Evolutionary conservation across 1,140 invertebrate genomes (phyloP), one percentile per base, ranked within the genome.

Genomic region (Campoletis sonorensis): DNA sequence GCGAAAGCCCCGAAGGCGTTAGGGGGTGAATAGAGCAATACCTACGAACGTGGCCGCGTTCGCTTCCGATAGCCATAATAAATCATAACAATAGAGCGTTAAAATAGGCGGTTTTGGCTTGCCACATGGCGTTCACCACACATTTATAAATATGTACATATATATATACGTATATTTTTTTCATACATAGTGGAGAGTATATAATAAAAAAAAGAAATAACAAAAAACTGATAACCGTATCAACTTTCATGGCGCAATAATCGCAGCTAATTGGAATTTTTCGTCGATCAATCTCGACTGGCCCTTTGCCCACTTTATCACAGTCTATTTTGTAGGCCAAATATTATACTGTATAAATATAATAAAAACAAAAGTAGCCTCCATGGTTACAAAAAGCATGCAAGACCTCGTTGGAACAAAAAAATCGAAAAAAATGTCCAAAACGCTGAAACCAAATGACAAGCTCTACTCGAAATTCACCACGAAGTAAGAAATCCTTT

Each of bases 51-150:
- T 84, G 81, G 82, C 72, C 83, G 81, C 82, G 82, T 82, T 82
- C 81, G 76, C 82, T 84, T 83, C 82, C 84, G 83, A 86, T 86
- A 86, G 83, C 82, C 85, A 83, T 84, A 84, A 86, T 86, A 86
- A 89, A 88, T 89, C 85, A 87, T 87, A 87, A 87, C 86, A 88
- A 89, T 89, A 76, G 83, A 85, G 85, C 79, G 87, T 87, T 87
- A 86, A 89, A 89, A 88, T 88, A 85, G 86, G 85, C 84, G 84
- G 86, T 45, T 88, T 88, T 86, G 83, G 79, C 80, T 87, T 82
- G 81, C 88, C 88, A 88, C 88, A 89, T 89, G 87, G 82, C 81
- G 80, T 40, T 80, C 83, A 80, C 78, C 79, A 75, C 71, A 72
- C 58, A 75, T 75, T 81, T 54, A 82, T 72, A 71, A 51, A 78